Base-by-base conservation (phyloP, 2,888 invertebrate species). In the Calephelis perditalis region DNA sequence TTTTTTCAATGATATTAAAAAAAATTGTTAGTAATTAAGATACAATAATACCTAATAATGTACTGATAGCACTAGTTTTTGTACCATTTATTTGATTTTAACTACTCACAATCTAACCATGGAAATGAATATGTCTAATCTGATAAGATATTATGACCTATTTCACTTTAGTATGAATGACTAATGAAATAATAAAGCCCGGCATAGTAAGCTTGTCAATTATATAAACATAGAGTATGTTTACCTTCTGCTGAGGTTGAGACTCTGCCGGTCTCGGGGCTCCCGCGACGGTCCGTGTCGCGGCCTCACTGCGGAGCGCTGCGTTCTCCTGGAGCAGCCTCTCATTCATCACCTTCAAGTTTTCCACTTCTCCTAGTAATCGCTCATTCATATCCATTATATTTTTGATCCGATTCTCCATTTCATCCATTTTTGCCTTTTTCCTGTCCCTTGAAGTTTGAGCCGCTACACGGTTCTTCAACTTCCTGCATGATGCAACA, bases 401-500 rank as follows among this genome's bases (percentile, higher is more conserved):
- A 55, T 91, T 82, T 65, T 92, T 88, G 6, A 96, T 92, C 47
- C 94, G 93, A 10, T 84, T 79, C 79, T 98, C 98, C 92, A 99
- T 94, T 70, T 97, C 96, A 68, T 96, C 95, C 94, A 99, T 95
- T 78, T 95, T 95, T 0, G 96, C 96, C 82, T 99, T 99, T 80
- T 99, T 99, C 55, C 98, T 93, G 84, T 99, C 99, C 60, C 99
- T 93, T 0, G 99, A 99, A 57, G 97, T 98, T 86, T 99, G 99
- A 3, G 99, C 99, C 44, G 99, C 99, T 37, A 99, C 98, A 69
- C 99, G 93, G 81, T 99, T 99, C 82, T 98, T 98, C 72, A 98
- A 81, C 88, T 98, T 98, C 81, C 98, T 98, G 82, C 40, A 88
- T 63, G 57, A 62, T 56, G 63, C 58, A 68, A 64, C 26, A 40